phyloP scores from a whole-genome alignment of 2,888 invertebrate genomes.

The Pteria penguin region DNA sequence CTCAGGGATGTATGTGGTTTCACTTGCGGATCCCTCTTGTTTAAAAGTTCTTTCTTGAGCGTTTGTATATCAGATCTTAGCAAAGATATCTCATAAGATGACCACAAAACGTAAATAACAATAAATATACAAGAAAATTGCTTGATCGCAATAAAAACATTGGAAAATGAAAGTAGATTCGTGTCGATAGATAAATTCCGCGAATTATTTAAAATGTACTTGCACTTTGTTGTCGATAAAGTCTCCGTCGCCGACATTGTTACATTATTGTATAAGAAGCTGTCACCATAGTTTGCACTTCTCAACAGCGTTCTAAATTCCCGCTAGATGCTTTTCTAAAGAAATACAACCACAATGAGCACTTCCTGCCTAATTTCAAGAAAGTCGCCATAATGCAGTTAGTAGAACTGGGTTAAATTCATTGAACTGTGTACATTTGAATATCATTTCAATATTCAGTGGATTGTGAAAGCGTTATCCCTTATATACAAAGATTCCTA shows the following conservation, averaged over 20 bases:
- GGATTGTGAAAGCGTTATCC: too few relatives aligned
- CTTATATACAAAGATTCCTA: too few relatives aligned
- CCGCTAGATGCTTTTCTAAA: background rate
- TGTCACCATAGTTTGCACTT: background rate
- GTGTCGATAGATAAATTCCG: background rate
- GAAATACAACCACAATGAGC: background rate
- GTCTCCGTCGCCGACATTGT: background rate
- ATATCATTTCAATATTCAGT: too few relatives aligned
- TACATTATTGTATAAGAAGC: background rate
- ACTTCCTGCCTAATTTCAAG: slow-evolving; percentile 6
- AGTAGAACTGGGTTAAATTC: too few relatives aligned
- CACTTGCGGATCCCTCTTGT: too few relatives aligned
- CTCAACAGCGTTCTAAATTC: background rate
- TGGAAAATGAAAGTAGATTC: background rate
- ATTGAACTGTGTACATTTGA: too few relatives aligned
- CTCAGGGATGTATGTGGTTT: too few relatives aligned
- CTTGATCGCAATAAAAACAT: background rate
- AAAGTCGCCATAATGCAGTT: background rate
- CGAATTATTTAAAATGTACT: background rate
- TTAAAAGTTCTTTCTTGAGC: slow-evolving; percentile 7
- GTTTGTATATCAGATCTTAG: slow-evolving; percentile 19
- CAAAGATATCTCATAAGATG: slow-evolving; percentile 26
- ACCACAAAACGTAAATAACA: slow-evolving; percentile 29
- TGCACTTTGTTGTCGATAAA: background rate
- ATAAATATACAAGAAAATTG: background rate